Evolutionary conservation across 2,797 vertebrate genomes (phyloP).

Genomic region (Valencia hispanica): DNA sequence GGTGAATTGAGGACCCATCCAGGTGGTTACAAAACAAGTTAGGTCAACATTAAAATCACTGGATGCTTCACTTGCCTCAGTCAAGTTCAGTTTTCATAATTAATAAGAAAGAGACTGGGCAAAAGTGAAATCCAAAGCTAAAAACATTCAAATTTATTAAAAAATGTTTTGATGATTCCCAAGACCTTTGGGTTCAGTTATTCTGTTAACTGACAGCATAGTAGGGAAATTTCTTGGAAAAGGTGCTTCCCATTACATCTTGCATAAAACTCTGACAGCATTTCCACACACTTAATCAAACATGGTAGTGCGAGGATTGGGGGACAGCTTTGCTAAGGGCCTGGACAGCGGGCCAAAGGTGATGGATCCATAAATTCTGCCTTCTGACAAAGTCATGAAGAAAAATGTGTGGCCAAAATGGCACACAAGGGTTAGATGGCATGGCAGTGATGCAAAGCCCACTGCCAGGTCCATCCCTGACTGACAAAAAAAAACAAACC

Average conservation of each 20-base stretch:
- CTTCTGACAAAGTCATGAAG: not conserved
- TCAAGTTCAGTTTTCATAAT: not conserved
- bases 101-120: not conserved
- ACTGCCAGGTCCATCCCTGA: too few relatives aligned
- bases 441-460: too few relatives aligned
- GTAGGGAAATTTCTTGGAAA: not conserved
- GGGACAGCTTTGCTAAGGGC: not conserved
- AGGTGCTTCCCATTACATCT: not conserved
- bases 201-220: too few relatives aligned
- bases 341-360: not conserved
- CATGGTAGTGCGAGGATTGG: not conserved
- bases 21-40: not conserved
- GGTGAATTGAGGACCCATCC: not conserved
- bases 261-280: not conserved
- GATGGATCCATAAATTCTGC: not conserved
- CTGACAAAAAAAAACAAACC: too few relatives aligned
- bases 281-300: not conserved
- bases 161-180: too few relatives aligned
- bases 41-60: not conserved
- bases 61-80: not conserved
- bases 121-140: not conserved
- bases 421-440: too few relatives aligned
- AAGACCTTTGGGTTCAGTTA: too few relatives aligned
- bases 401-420: too few relatives aligned
- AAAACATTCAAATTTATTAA: not conserved